Evolutionary conservation across 2,797 vertebrate species (phyloP).

Genomic region (Typhlichthys eigenmanni): DNA sequence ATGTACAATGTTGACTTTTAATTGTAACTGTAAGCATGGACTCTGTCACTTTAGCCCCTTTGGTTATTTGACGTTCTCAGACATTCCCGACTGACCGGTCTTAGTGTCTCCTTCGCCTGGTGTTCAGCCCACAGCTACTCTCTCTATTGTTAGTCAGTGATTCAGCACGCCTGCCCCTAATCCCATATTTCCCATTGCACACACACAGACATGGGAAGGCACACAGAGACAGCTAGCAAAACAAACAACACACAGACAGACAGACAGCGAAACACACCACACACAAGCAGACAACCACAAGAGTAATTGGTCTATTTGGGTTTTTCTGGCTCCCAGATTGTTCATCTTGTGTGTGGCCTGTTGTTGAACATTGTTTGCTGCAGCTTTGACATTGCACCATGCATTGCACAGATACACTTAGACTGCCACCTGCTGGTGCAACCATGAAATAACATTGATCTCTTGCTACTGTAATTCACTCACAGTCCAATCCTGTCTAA

Average conservation of each 20-base stretch:
- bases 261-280: background rate
- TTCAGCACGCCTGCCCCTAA: conserved; percentile 25
- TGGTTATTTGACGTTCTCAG: too few species aligned
- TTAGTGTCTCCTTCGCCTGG: conserved; percentile 5
- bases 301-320: conserved; percentile 19
- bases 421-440: conserved; percentile 37
- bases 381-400: conserved; percentile 7
- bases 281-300: background rate
- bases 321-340: conserved; percentile 32
- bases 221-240: background rate
- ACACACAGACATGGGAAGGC: conserved; percentile 9
- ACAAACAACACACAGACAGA: conserved; percentile 1
- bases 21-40: too few species aligned
- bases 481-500: too few species aligned
- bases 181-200: conserved; percentile 9
- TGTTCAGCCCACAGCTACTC: conserved; percentile 16
- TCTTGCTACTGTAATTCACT: background rate
- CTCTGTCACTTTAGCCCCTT: too few species aligned
- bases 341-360: conserved; percentile 9
- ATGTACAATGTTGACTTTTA: too few species aligned
- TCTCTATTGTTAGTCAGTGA: conserved; percentile 23
- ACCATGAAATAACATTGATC: background rate
- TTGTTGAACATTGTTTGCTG: conserved; percentile 21
- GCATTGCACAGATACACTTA: background rate
- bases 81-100: too few species aligned